These are phyloP conservation scores for Hydrocynus forskahlii DNA, from an alignment of 2,797 vertebrate genomes.

Conservation along the genomic window DNA sequence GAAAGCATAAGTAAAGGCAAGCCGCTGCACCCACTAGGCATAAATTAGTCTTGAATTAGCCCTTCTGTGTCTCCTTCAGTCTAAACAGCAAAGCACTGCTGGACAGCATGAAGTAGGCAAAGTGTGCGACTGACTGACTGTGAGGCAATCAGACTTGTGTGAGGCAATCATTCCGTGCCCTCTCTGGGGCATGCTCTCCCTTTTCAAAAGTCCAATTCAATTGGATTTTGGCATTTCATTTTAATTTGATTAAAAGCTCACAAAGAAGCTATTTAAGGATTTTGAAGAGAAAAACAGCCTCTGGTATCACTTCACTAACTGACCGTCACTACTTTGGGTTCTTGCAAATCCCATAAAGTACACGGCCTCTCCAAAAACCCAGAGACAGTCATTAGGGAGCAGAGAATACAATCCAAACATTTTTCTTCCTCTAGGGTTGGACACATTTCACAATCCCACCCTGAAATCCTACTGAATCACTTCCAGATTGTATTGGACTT, in stretches of 20 bases:
- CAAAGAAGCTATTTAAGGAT: not conserved
- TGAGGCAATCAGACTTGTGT: not conserved
- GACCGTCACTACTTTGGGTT: not conserved
- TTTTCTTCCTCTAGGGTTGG: not conserved
- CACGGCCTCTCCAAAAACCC: not conserved
- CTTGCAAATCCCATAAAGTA: not conserved
- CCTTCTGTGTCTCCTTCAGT: constrained; percentile 9
- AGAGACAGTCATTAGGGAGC: not conserved
- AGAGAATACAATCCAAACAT: not conserved
- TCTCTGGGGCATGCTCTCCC: not conserved
- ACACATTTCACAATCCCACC: constrained; percentile 25
- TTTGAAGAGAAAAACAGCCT: too few species aligned
- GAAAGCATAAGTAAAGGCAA: not conserved
- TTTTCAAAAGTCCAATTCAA: not conserved
- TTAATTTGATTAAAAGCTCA: not conserved
- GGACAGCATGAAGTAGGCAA: not conserved
- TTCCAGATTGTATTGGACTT: not conserved
- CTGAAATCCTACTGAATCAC: not conserved
- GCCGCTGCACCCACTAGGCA: not conserved
- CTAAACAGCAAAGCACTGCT: constrained; percentile 12
- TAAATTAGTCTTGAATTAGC: constrained; percentile 23
- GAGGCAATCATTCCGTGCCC: not conserved
- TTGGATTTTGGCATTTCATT: not conserved
- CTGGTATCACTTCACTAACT: not conserved
- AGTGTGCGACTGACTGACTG: not conserved